Percentiles rank a stretch among this genome's conserved stretches.
phyloP scores from a whole-genome alignment of 2,113 vertebrate species.

The Rattus norvegicus region GRCr8 NC_086026.1:97970501-97971000 shows the following conservation, averaged over 20 bases:
- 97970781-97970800: not conserved
- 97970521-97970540: not conserved
- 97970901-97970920: not conserved
- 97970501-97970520: not conserved
- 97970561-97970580: not conserved
- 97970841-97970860: conserved; percentile 11
- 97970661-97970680: not conserved
- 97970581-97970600: not conserved
- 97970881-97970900: not conserved
- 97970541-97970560: not conserved
- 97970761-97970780: not conserved
- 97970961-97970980: not conserved
- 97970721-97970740: not conserved
- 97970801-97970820: not conserved
- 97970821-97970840: not conserved
- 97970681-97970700: not conserved
- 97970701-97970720: not conserved
- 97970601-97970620: not conserved
- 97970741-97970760: not conserved
- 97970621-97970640: not conserved
- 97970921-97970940: not conserved
- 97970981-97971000: not conserved
- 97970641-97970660: not conserved
- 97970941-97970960: not conserved
- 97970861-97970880: conserved; percentile 1